phyloP scores from a whole-genome alignment of 2,797 vertebrate species.

The Oreochromis grahami region DNA sequence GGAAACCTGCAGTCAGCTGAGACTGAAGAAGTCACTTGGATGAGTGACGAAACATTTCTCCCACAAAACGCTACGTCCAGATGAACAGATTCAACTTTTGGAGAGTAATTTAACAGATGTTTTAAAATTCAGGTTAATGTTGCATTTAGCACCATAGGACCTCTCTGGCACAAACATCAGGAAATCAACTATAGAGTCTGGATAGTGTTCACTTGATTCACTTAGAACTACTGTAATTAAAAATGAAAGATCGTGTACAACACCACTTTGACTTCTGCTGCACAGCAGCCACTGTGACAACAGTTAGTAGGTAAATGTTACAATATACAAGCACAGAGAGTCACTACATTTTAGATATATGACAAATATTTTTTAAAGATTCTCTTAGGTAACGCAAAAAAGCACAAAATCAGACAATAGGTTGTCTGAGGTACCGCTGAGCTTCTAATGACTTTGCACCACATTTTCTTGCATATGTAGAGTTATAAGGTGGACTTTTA shows the following conservation, averaged over 20 bases:
- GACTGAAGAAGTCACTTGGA: too few relatives aligned
- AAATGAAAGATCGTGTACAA: neutral
- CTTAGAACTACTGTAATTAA: neutral
- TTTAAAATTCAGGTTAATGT: neutral
- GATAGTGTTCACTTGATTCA: neutral
- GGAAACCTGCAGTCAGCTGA: too few relatives aligned
- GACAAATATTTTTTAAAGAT: neutral
- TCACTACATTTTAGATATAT: neutral
- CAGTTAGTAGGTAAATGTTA: neutral
- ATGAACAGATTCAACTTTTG: too few relatives aligned
- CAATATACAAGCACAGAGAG: neutral
- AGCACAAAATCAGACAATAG: neutral
- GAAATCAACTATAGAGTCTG: neutral
- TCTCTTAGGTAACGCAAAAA: neutral
- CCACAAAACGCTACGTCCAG: too few relatives aligned
- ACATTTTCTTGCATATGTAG: neutral
- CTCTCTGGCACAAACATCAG: neutral
- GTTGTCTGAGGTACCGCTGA: neutral
- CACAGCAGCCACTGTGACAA: neutral
- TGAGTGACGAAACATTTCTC: too few relatives aligned
- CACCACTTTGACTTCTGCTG: neutral
- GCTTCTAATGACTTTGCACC: neutral
- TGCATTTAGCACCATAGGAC: neutral
- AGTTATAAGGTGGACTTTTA: neutral
- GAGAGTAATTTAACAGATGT: neutral